Evolutionary conservation across 2,797 vertebrate genomes (phyloP).

Genomic region (Lutjanus argentimaculatus): DNA sequence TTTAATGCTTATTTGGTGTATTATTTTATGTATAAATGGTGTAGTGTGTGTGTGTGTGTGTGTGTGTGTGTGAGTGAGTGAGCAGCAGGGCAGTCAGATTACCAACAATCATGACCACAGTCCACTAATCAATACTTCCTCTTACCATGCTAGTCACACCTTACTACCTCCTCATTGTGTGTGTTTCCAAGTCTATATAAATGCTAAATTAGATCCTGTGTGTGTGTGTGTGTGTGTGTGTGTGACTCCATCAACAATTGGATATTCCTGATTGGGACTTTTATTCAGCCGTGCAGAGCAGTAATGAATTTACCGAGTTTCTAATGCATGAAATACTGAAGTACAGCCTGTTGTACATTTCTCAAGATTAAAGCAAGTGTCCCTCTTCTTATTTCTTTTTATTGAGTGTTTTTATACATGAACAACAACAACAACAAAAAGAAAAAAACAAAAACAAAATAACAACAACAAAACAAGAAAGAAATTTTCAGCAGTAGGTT

Average conservation of each 20-base stretch:
- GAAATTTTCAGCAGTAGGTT: too few species aligned
- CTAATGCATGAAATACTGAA: slow-evolving; percentile 18
- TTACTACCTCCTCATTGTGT: slow-evolving; percentile 30
- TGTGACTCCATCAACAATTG: slow-evolving; percentile 29
- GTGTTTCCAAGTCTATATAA: slow-evolving; percentile 46
- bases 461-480: neutral
- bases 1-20: neutral
- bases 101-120: slow-evolving; percentile 56
- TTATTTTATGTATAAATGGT: neutral
- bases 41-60: neutral
- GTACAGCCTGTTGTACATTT: neutral
- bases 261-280: slow-evolving; percentile 28
- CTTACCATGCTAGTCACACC: slow-evolving; percentile 48
- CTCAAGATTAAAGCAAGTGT: neutral
- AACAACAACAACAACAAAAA: neutral
- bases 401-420: neutral
- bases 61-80: neutral
- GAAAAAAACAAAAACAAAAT: neutral
- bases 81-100: slow-evolving; percentile 32
- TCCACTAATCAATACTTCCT: slow-evolving; percentile 58
- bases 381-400: neutral
- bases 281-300: slow-evolving; percentile 34
- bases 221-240: slow-evolving; percentile 36
- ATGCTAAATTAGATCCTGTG: slow-evolving; percentile 42
- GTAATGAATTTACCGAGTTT: slow-evolving; percentile 38